These are phyloP conservation scores for Diuraphis noxia DNA, from an alignment of 1,140 invertebrate genomes.

Conservation along the genomic window DNA sequence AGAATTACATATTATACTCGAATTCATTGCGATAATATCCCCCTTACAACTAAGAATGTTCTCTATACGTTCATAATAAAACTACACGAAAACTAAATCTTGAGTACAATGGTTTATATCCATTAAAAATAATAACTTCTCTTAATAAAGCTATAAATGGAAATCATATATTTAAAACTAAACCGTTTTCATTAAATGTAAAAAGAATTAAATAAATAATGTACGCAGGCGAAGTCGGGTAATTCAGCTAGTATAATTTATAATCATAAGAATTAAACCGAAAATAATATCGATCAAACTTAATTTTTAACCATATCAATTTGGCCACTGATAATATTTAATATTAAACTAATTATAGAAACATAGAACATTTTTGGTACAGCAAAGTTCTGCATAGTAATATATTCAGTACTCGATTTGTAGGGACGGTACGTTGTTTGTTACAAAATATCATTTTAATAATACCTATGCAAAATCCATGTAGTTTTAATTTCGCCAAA, in stretches of 20 bases:
- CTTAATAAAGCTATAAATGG: neutral
- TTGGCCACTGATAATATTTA: neutral
- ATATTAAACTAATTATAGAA: neutral
- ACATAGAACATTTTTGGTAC: neutral
- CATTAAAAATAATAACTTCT: neutral
- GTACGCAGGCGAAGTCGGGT: too few relatives aligned
- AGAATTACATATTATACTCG: neutral
- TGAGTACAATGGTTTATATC: neutral
- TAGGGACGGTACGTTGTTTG: neutral
- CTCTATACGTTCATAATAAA: neutral
- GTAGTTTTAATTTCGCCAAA: neutral
- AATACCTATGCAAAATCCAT: neutral
- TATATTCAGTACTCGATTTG: neutral
- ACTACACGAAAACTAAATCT: neutral
- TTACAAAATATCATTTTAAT: neutral
- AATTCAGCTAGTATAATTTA: too few relatives aligned
- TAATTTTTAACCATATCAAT: neutral
- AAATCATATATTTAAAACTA: neutral
- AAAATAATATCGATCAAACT: neutral
- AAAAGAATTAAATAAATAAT: neutral
- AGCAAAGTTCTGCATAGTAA: neutral
- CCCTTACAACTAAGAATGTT: neutral
- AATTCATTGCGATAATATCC: neutral
- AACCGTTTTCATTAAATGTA: neutral
- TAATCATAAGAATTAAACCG: neutral